These are phyloP conservation scores for Eciton burchellii DNA, from an alignment of 1,140 invertebrate genomes.

Conservation along the genomic window DNA sequence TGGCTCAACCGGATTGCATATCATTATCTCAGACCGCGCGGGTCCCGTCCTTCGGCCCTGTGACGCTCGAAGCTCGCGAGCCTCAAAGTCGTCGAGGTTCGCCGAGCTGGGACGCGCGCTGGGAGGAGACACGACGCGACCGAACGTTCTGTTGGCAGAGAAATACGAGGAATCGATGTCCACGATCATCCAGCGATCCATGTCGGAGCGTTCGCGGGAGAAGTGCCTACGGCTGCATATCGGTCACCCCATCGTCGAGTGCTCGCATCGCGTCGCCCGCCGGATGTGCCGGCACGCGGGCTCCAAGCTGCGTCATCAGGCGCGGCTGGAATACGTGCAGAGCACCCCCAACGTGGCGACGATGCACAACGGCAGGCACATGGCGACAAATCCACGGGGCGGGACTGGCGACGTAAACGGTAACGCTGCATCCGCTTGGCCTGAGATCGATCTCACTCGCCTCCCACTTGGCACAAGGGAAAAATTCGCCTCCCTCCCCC, in stretches of 20 bases:
- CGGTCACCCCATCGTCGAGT: conserved; percentile 77
- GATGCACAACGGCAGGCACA: conserved; percentile 82
- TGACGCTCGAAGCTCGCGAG: no score
- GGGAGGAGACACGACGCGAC: neutral
- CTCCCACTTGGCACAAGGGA: no score
- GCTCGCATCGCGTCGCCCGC: conserved; percentile 79
- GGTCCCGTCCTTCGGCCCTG: no score
- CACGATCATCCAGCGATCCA: conserved; percentile 85
- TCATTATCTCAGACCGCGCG: no score
- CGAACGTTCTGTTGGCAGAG: conserved; percentile 71
- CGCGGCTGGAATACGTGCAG: conserved; percentile 87
- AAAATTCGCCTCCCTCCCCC: no score
- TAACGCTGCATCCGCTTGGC: conserved; percentile 14
- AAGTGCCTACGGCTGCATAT: conserved; percentile 73
- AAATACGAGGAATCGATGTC: conserved; percentile 81
- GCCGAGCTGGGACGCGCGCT: no score
- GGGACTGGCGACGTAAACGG: conserved; percentile 64
- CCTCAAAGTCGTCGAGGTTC: no score
- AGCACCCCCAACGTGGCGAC: conserved; percentile 88
- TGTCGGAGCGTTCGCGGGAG: conserved; percentile 85
- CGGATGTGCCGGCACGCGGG: conserved; percentile 79
- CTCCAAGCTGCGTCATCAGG: conserved; percentile 84
- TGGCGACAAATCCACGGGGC: conserved; percentile 78
- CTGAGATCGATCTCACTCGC: no score
- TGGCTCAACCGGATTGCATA: no score